These are phyloP conservation scores for Brachyrhaphis roseni DNA, from an alignment of 2,797 vertebrate species.

Conservation along the genomic window DNA sequence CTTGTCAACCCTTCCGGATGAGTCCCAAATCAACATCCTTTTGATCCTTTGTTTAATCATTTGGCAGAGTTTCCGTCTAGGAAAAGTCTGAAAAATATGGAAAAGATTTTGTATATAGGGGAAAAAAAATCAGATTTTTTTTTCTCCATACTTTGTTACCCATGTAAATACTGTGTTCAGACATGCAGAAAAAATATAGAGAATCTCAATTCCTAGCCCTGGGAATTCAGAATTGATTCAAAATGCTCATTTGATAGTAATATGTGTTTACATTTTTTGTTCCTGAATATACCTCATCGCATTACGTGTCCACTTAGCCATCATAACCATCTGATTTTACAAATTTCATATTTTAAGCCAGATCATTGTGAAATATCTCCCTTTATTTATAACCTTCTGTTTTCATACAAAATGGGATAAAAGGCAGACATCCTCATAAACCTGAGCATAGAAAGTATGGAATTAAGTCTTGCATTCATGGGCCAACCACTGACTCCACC, in stretches of 20 bases:
- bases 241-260: background rate
- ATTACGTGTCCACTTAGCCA: no score
- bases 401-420: background rate
- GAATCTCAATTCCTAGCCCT: background rate
- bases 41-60: background rate
- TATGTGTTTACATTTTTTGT: no score
- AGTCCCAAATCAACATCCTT: background rate
- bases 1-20: slow-evolving; percentile 44
- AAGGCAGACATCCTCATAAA: background rate
- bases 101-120: background rate
- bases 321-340: background rate
- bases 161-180: background rate
- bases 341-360: background rate
- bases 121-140: background rate
- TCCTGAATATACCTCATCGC: no score
- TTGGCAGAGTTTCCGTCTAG: background rate
- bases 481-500: slow-evolving; percentile 28
- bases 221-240: background rate
- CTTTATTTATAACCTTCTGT: background rate
- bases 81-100: background rate
- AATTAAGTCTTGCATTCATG: slow-evolving; percentile 18
- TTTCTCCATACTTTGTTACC: no score
- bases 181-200: background rate
- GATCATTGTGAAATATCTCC: background rate
- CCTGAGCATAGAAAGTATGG: background rate